Base-by-base conservation (phyloP, 1,140 invertebrate genomes). In the Lepidurus arcticus region DNA sequence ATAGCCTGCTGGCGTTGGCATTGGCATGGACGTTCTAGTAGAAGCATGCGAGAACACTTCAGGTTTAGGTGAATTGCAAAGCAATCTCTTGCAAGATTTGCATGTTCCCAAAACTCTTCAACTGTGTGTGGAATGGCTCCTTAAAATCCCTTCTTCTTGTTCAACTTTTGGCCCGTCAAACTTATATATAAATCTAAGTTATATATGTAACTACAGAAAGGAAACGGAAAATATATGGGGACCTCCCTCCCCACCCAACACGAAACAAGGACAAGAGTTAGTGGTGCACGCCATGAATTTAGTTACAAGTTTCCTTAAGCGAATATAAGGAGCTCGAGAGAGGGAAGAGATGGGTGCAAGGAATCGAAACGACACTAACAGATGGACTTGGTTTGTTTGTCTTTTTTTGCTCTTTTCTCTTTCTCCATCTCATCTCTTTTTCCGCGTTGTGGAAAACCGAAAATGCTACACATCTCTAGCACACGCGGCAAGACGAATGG, bases 401-500 rank as follows among this genome's bases (percentile, higher is more conserved):
- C 21, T 7, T 65, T 65, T 65, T 65, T 16, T 16, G 7, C 16
- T 47, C 45, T 47, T 65, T 21, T 16, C 21, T 65, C 21, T 16
- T 65, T 65, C 53, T 4, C 34, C 34, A 34, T 34, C 34, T 34
- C 0, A 34, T 34, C 34, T 34, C 34, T 34, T 34, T 34, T 34
- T 34, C 34, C 34, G 34, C 34, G 34, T 34, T 34, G 34, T 34
- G 34, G 34, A 34, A 34, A 34, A 65, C 53, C 53, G 21, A 65
- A 13, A 13, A 21, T n/a, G 16, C 53, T 65, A n/a, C 16, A 65
- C 53, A 16, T 65, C 53, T 65, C 53, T 65, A 65, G 53, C 53
- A 65, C 53, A 65, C 53, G 53, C 53, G 53, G 53, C 53, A 65
- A 65, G 53, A 65, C 53, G 53, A 65, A 65, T 65, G 53, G 53